These are phyloP conservation scores for Stegostoma tigrinum DNA, from an alignment of 2,113 vertebrate genomes.

Conservation along the genomic window DNA sequence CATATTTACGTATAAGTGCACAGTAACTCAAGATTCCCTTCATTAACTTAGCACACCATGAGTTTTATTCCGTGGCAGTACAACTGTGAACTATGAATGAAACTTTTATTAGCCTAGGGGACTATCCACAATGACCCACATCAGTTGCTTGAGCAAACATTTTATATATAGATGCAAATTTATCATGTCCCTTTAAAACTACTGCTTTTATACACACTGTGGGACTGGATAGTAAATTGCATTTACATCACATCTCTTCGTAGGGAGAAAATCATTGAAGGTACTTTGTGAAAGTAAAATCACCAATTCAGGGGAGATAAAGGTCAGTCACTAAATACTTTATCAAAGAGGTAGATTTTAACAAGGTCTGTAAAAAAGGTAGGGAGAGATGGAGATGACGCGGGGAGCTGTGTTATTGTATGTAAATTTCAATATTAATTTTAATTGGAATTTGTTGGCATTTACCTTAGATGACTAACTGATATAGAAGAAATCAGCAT, in stretches of 20 bases:
- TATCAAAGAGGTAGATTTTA: not conserved
- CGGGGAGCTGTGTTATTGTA: not conserved
- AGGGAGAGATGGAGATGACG: not conserved
- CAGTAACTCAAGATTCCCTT: not conserved
- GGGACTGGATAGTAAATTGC: not conserved
- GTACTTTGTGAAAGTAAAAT: not conserved
- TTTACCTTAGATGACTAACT: not conserved
- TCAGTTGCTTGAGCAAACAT: not conserved
- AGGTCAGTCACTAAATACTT: not conserved
- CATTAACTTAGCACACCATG: not conserved
- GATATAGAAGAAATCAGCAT: not conserved
- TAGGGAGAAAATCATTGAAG: not conserved
- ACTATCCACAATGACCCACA: not conserved
- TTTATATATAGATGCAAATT: not conserved
- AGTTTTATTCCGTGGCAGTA: not conserved
- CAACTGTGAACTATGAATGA: not conserved
- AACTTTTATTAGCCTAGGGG: not conserved
- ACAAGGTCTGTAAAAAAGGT: not conserved
- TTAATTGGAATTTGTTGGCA: not conserved
- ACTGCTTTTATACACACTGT: not conserved
- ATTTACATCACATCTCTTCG: not conserved
- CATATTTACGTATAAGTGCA: not conserved
- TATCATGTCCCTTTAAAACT: not conserved
- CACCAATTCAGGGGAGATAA: not conserved
- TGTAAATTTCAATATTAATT: not conserved